These are phyloP conservation scores for Syngnathus acus DNA, from an alignment of 2,797 vertebrate species.

Conservation along the genomic window DNA sequence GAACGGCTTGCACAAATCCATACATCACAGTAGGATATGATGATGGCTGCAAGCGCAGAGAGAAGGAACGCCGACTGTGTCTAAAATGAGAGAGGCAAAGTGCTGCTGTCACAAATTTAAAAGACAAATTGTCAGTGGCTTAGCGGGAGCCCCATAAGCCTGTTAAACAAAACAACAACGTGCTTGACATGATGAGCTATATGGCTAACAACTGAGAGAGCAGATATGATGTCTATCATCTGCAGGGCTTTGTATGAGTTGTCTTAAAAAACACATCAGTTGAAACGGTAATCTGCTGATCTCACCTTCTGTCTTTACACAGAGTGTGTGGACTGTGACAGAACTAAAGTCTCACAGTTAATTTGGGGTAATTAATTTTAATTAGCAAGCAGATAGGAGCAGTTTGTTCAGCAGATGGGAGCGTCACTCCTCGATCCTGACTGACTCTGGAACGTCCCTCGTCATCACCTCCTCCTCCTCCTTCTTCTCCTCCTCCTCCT, in stretches of 20 bases:
- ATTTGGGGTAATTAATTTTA: slow-evolving; percentile 50
- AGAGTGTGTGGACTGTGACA: slow-evolving; percentile 6
- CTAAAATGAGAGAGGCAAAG: slow-evolving; percentile 54
- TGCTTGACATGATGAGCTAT: slow-evolving; percentile 8
- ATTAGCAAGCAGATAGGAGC: slow-evolving; percentile 41
- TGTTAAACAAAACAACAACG: slow-evolving; percentile 35
- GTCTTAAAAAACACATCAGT: slow-evolving; percentile 2
- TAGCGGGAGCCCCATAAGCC: slow-evolving; percentile 34
- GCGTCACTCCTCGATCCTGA: slow-evolving; percentile 24
- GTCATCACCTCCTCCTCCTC: slow-evolving; percentile 11
- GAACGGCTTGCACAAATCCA: slow-evolving; percentile 63
- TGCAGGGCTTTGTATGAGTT: slow-evolving; percentile 11
- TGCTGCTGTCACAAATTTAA: slow-evolving; percentile 41
- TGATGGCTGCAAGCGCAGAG: slow-evolving; percentile 19
- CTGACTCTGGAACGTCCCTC: slow-evolving; percentile 28
- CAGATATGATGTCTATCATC: slow-evolving; percentile 19
- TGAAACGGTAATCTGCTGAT: slow-evolving; percentile 3
- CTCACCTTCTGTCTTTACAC: neutral
- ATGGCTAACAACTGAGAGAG: slow-evolving; percentile 14
- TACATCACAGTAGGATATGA: slow-evolving; percentile 40
- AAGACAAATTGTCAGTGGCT: slow-evolving; percentile 42
- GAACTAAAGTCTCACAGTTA: slow-evolving; percentile 26
- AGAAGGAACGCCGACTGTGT: slow-evolving; percentile 45
- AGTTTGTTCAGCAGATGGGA: slow-evolving; percentile 49
- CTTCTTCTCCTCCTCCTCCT: neutral